phyloP scores from a whole-genome alignment of 2,113 vertebrate genomes.

The Eublepharis macularius region DNA sequence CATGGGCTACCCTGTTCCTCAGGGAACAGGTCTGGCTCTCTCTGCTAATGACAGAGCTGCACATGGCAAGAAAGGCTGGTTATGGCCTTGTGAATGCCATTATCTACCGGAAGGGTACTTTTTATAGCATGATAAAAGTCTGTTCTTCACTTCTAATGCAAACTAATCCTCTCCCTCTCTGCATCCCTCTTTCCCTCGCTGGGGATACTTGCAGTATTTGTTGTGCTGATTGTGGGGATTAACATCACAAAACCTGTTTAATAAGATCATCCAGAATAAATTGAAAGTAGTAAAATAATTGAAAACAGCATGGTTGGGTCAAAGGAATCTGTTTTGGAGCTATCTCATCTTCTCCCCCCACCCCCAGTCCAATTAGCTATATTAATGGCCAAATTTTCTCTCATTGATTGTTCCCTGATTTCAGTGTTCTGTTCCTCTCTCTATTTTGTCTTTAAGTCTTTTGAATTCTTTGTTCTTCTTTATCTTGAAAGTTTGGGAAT shows the following conservation, averaged over 20 bases:
- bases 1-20: too few relatives aligned
- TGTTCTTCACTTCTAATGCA: neutral
- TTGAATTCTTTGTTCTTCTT: constrained; percentile 43
- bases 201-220: neutral
- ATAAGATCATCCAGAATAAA: constrained; percentile 33
- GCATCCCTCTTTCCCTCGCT: constrained; percentile 3
- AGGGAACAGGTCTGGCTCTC: too few relatives aligned
- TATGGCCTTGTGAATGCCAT: too few relatives aligned
- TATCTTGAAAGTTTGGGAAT: constrained; percentile 29
- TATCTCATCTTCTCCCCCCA: constrained; percentile 31
- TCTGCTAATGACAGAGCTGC: too few relatives aligned
- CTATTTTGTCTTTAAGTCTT: constrained; percentile 15
- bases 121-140: neutral
- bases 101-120: neutral
- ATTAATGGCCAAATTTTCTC: constrained; percentile 6
- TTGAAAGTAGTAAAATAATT: constrained; percentile 24
- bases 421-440: constrained; percentile 41
- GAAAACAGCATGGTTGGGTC: constrained; percentile 2
- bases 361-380: constrained; percentile 53
- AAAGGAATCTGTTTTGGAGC: constrained; percentile 21
- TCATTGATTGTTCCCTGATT: constrained; percentile 47
- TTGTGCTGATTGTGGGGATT: constrained; percentile 44
- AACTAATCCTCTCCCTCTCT: constrained; percentile 23
- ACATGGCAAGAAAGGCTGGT: too few relatives aligned
- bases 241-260: constrained; percentile 36